Conservation (phyloP, 2,888 invertebrate species). For the Carabus problematicus region DNA sequence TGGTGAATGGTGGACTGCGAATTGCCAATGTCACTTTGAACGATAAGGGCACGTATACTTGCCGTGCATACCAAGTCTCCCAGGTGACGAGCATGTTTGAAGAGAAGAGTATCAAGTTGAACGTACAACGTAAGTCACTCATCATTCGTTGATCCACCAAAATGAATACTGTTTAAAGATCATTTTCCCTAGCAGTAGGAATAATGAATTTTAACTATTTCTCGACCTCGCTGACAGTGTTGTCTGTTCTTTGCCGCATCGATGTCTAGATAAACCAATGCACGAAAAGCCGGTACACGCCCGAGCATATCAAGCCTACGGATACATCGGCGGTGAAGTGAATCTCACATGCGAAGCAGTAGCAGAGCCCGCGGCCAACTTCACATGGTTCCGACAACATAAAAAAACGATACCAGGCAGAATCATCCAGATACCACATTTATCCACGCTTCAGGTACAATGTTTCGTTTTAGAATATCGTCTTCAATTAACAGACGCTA, state of each 20-base stretch:
- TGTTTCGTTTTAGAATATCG: background rate
- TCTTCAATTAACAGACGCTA: background rate
- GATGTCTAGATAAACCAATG: conserved; percentile 46
- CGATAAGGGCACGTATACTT: conserved; percentile 64
- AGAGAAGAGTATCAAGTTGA: conserved; percentile 62
- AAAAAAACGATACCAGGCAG: conserved; percentile 48
- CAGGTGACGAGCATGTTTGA: conserved; percentile 60
- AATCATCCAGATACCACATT: conserved; percentile 52
- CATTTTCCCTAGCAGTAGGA: too few species aligned
- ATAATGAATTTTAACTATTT: background rate
- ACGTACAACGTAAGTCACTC: conserved; percentile 63
- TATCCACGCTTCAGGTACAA: conserved; percentile 54
- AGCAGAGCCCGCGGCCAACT: conserved; percentile 64
- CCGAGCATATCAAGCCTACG: conserved; percentile 56
- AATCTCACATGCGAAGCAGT: conserved; percentile 82
- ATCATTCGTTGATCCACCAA: conserved; percentile 42
- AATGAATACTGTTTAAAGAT: background rate
- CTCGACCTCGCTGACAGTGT: too few species aligned
- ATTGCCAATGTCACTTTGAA: conserved; percentile 61
- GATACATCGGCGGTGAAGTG: conserved; percentile 62
- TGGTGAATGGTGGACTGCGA: conserved; percentile 61
- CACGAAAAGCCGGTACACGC: conserved; percentile 49
- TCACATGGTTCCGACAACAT: conserved; percentile 61
- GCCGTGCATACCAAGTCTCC: conserved; percentile 60
- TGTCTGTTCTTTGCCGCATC: background rate